phyloP scores from a whole-genome alignment of 37 sponge, comb jelly and placozoan genomes.

The Eunapius fragilis region DNA sequence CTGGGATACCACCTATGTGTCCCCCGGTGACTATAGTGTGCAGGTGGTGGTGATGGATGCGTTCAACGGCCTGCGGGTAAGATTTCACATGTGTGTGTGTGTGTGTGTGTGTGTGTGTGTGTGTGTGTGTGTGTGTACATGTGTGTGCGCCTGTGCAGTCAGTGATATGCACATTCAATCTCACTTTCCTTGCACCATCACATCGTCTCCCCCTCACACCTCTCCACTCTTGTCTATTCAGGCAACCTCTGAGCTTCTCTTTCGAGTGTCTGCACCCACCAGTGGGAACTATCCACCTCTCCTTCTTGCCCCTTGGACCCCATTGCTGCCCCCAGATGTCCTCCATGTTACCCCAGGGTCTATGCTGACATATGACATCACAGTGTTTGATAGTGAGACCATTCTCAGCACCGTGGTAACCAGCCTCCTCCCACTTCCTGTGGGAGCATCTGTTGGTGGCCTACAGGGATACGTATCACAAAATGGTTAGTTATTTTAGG shows the following conservation, averaged over 20 bases:
- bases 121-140: neutral
- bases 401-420: neutral
- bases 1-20: constrained; percentile 59
- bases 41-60: constrained; percentile 51
- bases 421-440: constrained; percentile 23
- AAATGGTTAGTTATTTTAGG: neutral
- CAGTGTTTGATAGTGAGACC: constrained; percentile 10
- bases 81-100: neutral
- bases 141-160: no score
- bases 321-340: constrained; percentile 1
- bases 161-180: no score
- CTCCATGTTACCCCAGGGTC: constrained; percentile 15
- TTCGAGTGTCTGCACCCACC: constrained; percentile 19
- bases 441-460: constrained; percentile 11
- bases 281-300: constrained; percentile 13
- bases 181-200: neutral
- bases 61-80: constrained; percentile 53
- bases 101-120: neutral
- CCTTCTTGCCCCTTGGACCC: neutral
- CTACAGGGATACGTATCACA: neutral
- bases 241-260: constrained; percentile 47
- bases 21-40: constrained; percentile 74
- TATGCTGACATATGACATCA: constrained; percentile 19
- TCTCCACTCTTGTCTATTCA: neutral
- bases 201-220: neutral